Evolutionary conservation across 1,140 invertebrate genomes (phyloP), one percentile per base, ranked within the genome.

Genomic region (Telenomus remus): DNA sequence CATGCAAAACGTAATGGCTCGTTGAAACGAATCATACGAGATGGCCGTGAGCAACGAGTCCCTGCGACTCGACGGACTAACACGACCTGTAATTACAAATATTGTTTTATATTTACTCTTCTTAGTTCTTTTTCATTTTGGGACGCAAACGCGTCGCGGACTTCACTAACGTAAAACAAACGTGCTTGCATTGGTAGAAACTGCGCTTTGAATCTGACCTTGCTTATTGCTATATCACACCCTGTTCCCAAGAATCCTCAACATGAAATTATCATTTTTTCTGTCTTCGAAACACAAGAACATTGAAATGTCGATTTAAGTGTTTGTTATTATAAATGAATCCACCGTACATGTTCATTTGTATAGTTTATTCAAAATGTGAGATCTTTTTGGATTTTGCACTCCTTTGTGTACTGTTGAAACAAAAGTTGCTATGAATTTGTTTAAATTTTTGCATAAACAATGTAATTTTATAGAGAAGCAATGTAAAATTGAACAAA

Each of bases 121-220:
- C n/a, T n/a, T n/a, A n/a, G n/a, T n/a, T n/a, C n/a, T 63, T 53
- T 43, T 57, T 60, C 14, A 55, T 47, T 46, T 39, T 43, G n/a
- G n/a, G n/a, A n/a, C n/a, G n/a, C n/a, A n/a, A 66, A 60, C 53
- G 34, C 42, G 46, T 64, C 68, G 49, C 51, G 53, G 72, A 72
- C 71, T 71, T 75, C 48, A 79, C 76, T 76, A 79, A 79, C 72
- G 64, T 79, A 71, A 48, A 51, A n/a, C n/a, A 27, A 61, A 65
- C 69, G 76, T 74, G 76, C 76, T 79, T 79, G 76, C 76, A 75
- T 79, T 79, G 76, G 76, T 79, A 79, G 74, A 71, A 79, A 75
- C 43, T 79, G 71, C 76, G 76, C 76, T 75, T 79, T 79, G 54
- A 75, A 79, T 72, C 72, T 79, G 76, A 79, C 68, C 76, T 72